Conservation (phyloP, 2,797 vertebrate genomes). For the Chaetodon trifasciatus region DNA sequence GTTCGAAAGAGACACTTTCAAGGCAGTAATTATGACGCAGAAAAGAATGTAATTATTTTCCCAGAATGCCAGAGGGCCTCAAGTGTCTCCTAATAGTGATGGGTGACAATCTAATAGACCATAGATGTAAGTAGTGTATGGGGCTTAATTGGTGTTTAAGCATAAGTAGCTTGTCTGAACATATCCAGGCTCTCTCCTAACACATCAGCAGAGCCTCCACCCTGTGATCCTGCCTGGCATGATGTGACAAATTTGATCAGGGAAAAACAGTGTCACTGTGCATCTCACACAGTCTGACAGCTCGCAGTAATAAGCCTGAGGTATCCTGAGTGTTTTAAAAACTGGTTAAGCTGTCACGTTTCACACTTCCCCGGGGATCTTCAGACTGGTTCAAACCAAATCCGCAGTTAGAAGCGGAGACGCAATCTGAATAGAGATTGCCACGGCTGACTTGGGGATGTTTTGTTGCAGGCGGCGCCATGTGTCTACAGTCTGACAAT, state of each 20-base stretch:
- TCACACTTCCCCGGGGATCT: slow-evolving; percentile 28
- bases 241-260: slow-evolving; percentile 75
- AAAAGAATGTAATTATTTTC: slow-evolving; percentile 81
- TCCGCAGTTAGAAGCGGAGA: slow-evolving; percentile 28
- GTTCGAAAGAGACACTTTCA: slow-evolving; percentile 76
- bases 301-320: slow-evolving; percentile 58
- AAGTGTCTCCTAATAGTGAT: slow-evolving; percentile 75
- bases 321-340: slow-evolving; percentile 45
- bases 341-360: slow-evolving; percentile 53
- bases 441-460: slow-evolving; percentile 23
- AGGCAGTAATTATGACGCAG: slow-evolving; percentile 79
- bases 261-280: slow-evolving; percentile 39
- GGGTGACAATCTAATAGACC: slow-evolving; percentile 80
- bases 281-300: slow-evolving; percentile 58
- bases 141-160: slow-evolving; percentile 77
- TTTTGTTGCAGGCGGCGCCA: not conserved
- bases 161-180: slow-evolving; percentile 72
- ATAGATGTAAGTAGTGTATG: slow-evolving; percentile 59
- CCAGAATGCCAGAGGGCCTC: slow-evolving; percentile 74
- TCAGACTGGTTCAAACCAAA: slow-evolving; percentile 25
- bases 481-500: slow-evolving; percentile 3
- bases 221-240: slow-evolving; percentile 65
- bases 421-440: slow-evolving; percentile 13
- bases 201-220: slow-evolving; percentile 36
- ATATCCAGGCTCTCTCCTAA: slow-evolving; percentile 51